These are phyloP conservation scores for Acanthopleura granulata DNA, from an alignment of 2,888 invertebrate genomes.

Conservation along the genomic window DNA sequence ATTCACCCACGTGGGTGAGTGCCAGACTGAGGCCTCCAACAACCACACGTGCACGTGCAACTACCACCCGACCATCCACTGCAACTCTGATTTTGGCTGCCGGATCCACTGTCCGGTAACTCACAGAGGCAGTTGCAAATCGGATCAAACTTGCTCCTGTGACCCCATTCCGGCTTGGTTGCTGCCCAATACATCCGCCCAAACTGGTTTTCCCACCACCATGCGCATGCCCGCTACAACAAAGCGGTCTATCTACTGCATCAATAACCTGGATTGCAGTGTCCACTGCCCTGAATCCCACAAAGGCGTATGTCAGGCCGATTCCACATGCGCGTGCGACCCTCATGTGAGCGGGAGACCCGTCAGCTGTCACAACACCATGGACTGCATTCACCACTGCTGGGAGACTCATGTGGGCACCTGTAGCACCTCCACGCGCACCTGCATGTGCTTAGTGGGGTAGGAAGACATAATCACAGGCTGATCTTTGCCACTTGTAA, in stretches of 20 bases:
- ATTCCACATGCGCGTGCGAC: not conserved
- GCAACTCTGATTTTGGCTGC: not conserved
- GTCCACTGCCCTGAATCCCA: not conserved
- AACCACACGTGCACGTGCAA: conserved; percentile 10
- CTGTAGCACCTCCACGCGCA: not conserved
- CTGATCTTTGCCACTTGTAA: too few species aligned
- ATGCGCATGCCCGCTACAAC: not conserved
- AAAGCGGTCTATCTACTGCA: not conserved
- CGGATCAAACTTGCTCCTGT: not conserved
- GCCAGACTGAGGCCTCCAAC: not conserved
- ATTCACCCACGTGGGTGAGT: not conserved
- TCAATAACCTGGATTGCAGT: not conserved
- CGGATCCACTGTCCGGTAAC: conserved; percentile 9
- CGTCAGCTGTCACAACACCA: not conserved
- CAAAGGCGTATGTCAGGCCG: not conserved
- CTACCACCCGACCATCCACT: not conserved
- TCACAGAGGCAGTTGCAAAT: conserved; percentile 5
- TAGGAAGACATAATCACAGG: not conserved
- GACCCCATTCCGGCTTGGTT: not conserved
- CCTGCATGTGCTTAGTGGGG: not conserved
- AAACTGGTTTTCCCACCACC: not conserved
- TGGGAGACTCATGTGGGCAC: not conserved
- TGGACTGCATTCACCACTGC: conserved; percentile 2
- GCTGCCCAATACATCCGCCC: not conserved
- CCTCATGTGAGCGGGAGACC: not conserved